Evolutionary conservation across 2,797 vertebrate genomes (phyloP), one percentile per base, ranked within the genome.

Genomic region (Erpetoichthys calabaricus): DNA sequence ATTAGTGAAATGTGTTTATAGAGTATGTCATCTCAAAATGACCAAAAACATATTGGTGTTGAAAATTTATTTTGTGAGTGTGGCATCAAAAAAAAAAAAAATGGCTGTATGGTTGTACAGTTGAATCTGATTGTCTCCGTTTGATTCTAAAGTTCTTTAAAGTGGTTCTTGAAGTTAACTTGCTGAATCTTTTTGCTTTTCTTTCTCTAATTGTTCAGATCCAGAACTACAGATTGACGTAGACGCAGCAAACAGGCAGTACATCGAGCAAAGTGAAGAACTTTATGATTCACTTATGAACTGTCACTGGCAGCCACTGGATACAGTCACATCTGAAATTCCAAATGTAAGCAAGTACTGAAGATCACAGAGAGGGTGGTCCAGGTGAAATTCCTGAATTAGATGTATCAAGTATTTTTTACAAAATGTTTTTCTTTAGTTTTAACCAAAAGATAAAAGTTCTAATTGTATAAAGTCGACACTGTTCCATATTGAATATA

Each of bases 181-280:
- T 1, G 5, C 4, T 45, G 47, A 44, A 46, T 42, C 8, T 42
- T 57, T 6, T 57, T 9, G 5, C 25, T 25, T 25, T 25, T 25
- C 2, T 25, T 10, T 59, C 8, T 45, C n/a, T 59, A 56, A 7
- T 45, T 8, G 3, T 56, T 50, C 2, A 97, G 94, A 92, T 72
- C 86, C 88, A 43, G 83, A 89, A 55, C 79, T 86, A 46, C 81
- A 80, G 47, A 72, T 91, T 65, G 87, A 91, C 52, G 80, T 91
- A 71, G 90, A 94, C 53, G 74, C 82, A 62, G 81, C 88, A 77
- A 94, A 98, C 78, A 88, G 76, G 66, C 85, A 91, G 47, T 95
- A 85, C 70, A 92, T 91, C 87, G 83, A 89, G 68, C 82, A 78
- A 69, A 95, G 92, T 8, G 89, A 94, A 78, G 93, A 97, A 69